Conservation (phyloP, 2,888 invertebrate genomes). For the Noctua janthe region DNA sequence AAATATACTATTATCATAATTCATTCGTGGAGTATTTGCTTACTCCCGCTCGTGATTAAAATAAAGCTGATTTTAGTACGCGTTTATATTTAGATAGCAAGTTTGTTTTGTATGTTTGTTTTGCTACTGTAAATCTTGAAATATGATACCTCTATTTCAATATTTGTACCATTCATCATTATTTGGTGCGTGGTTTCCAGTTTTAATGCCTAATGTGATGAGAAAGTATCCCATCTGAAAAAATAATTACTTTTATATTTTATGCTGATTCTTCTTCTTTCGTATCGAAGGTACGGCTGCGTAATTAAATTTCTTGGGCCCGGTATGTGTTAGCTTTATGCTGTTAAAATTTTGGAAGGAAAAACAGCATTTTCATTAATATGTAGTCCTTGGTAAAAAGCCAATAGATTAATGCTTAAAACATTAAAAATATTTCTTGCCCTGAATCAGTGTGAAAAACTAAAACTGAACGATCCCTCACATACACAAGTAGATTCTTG, state of each 20-base stretch:
- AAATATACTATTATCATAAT: slow-evolving; percentile 60
- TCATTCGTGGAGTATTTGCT: slow-evolving; percentile 45
- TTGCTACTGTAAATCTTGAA: neutral
- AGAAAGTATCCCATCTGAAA: neutral
- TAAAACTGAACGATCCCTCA: slow-evolving; percentile 43
- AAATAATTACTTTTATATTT: neutral
- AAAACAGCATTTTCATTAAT: neutral
- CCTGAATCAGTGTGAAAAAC: slow-evolving; percentile 11
- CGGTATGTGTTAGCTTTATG: neutral
- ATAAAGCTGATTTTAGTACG: slow-evolving; percentile 25
- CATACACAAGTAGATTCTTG: slow-evolving; percentile 37
- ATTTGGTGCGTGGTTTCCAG: neutral
- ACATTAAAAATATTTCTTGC: slow-evolving; percentile 21
- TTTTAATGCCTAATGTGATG: neutral
- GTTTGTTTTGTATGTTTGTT: slow-evolving; percentile 24
- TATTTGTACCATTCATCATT: neutral
- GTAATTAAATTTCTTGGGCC: neutral
- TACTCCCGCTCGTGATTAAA: slow-evolving; percentile 35
- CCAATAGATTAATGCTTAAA: neutral
- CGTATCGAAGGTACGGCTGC: neutral
- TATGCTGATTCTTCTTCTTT: neutral
- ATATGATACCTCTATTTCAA: slow-evolving; percentile 3
- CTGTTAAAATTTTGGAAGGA: neutral
- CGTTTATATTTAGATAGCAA: neutral
- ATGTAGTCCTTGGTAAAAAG: neutral